phyloP scores from a whole-genome alignment of 2,797 vertebrate genomes.

The Argyrosomus regius region DNA sequence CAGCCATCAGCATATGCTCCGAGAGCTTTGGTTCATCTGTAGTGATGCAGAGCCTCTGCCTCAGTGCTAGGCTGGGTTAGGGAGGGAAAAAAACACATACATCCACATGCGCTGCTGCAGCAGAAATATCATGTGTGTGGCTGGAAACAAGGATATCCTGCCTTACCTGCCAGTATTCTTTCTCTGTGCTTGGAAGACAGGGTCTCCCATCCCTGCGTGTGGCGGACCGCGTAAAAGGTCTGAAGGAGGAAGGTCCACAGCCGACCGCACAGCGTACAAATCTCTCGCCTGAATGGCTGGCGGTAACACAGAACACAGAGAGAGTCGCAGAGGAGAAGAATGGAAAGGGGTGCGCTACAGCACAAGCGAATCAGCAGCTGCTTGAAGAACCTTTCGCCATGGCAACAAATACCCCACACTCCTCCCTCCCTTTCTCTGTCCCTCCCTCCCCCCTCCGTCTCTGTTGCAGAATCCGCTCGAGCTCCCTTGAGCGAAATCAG shows the following conservation, averaged over 20 bases:
- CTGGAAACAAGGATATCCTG: conserved; percentile 24
- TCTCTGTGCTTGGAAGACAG: conserved; percentile 89
- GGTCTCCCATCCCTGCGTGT: conserved; percentile 94
- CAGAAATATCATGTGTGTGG: conserved; percentile 34
- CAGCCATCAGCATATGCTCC: conserved; percentile 35
- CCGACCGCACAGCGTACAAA: conserved; percentile 90
- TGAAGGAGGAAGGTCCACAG: conserved; percentile 96
- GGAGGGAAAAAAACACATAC: conserved; percentile 9
- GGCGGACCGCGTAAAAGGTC: conserved; percentile 94
- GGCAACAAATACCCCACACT: conserved; percentile 93
- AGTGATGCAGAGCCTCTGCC: conserved; percentile 57
- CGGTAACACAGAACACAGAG: conserved; percentile 61
- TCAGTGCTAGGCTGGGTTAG: conserved; percentile 44
- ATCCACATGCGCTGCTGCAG: conserved; percentile 47
- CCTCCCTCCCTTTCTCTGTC: conserved; percentile 58
- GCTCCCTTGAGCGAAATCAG: conserved; percentile 86
- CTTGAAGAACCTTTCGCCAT: conserved; percentile 94
- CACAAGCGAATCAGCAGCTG: conserved; percentile 98
- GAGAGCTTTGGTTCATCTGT: conserved; percentile 48
- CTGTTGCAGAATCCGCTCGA: conserved; percentile 73
- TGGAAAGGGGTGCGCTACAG: conserved; percentile 73
- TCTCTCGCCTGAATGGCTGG: conserved; percentile 94
- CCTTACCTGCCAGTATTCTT: conserved; percentile 92
- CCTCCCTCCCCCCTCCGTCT: conserved; percentile 38
- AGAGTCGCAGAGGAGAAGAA: conserved; percentile 66